phyloP scores from a whole-genome alignment of 2,888 invertebrate genomes.

The Koerneria pararmatus region DNA sequence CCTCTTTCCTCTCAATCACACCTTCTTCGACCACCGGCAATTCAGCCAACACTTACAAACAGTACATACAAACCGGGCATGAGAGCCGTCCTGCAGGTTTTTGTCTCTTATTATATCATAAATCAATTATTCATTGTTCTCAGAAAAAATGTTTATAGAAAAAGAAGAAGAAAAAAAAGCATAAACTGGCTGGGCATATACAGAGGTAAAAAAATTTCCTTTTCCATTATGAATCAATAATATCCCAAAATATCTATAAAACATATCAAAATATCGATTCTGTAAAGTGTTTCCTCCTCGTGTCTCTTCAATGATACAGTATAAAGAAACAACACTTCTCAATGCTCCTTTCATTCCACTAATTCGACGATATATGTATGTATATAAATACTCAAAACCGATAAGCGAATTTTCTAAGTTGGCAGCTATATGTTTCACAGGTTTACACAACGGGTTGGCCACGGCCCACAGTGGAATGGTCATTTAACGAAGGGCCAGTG shows the following conservation, averaged over 20 bases:
- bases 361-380: too few species aligned
- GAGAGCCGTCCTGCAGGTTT: constrained; percentile 41
- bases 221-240: background rate
- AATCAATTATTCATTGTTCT: background rate
- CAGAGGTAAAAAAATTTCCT: constrained; percentile 2
- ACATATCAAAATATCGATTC: too few species aligned
- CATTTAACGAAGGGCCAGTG: constrained; percentile 46
- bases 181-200: background rate
- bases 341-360: too few species aligned
- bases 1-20: too few species aligned
- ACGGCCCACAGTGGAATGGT: constrained; percentile 53
- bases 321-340: too few species aligned
- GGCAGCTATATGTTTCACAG: constrained; percentile 31
- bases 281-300: too few species aligned
- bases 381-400: too few species aligned
- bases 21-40: constrained; percentile 33
- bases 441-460: constrained; percentile 50
- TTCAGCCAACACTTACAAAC: constrained; percentile 51
- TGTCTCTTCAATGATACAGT: too few species aligned
- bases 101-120: background rate
- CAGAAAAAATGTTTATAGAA: too few species aligned
- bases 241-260: too few species aligned
- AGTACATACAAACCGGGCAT: constrained; percentile 48
- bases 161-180: too few species aligned
- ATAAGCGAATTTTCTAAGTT: too few species aligned